Percentiles rank a stretch among this genome's conserved stretches.
phyloP scores from a whole-genome alignment of 2,113 vertebrate genomes.

The Pan troglodytes region DNA sequence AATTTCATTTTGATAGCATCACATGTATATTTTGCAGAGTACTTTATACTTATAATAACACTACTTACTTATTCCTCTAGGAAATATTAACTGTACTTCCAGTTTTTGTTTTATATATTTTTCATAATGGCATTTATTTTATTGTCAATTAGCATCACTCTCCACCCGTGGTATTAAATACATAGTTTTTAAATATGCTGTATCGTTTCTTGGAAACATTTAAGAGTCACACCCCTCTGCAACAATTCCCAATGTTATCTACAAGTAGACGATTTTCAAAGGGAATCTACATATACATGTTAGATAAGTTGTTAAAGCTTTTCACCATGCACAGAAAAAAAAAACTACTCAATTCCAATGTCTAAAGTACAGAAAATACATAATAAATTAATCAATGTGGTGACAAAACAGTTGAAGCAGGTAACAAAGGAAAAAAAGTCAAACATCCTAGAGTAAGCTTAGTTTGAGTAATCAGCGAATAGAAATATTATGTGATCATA shows the following conservation, averaged over 20 bases:
- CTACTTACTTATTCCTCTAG: not conserved
- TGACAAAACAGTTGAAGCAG: not conserved
- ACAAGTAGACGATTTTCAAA: not conserved
- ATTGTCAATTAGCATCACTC: not conserved
- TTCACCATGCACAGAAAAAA: not conserved
- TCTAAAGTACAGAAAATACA: not conserved
- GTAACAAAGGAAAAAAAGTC: not conserved
- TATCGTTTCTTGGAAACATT: not conserved
- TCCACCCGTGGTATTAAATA: not conserved
- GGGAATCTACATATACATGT: not conserved
- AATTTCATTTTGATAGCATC: not conserved
- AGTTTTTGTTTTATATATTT: not conserved
- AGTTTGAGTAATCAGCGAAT: not conserved
- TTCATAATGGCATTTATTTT: not conserved
- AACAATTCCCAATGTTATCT: not conserved
- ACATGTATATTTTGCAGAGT: not conserved
- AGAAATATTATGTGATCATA: not conserved
- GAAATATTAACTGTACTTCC: not conserved
- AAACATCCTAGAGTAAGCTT: not conserved
- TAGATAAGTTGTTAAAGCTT: not conserved
- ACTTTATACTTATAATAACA: not conserved
- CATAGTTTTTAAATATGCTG: not conserved
- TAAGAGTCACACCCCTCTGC: accelerated
- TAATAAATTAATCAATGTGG: not conserved
- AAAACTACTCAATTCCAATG: not conserved